Evolutionary conservation across 1,140 invertebrate species (phyloP).

Genomic region (Antheraea pernyi): DNA sequence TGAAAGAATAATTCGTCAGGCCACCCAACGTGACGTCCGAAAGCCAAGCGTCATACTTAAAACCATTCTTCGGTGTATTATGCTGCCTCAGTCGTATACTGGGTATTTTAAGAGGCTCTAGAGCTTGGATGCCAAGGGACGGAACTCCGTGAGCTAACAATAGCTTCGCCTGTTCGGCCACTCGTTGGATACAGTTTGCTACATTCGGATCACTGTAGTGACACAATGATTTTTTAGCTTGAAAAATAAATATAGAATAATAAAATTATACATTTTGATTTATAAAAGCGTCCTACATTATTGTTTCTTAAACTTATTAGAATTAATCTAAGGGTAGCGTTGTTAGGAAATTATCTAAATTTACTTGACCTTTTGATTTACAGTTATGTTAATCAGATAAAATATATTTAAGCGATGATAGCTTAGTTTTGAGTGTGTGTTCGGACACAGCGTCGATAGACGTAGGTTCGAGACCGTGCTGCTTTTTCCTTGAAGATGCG

Average conservation of each 20-base stretch:
- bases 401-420: too few relatives aligned
- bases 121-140: constrained; percentile 55
- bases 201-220: constrained; percentile 80
- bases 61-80: constrained; percentile 55
- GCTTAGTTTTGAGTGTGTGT: too few relatives aligned
- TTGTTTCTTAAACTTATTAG: too few relatives aligned
- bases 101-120: constrained; percentile 64
- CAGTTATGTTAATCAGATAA: too few relatives aligned
- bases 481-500: too few relatives aligned
- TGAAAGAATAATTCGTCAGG: constrained; percentile 70
- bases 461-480: too few relatives aligned
- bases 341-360: too few relatives aligned
- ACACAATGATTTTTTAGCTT: constrained; percentile 68
- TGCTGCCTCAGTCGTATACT: constrained; percentile 66
- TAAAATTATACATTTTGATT: too few relatives aligned
- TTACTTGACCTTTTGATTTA: too few relatives aligned
- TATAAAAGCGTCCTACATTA: too few relatives aligned
- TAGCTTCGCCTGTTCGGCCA: constrained; percentile 67
- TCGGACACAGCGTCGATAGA: too few relatives aligned
- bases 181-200: constrained; percentile 79
- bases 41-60: constrained; percentile 74
- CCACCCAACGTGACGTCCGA: constrained; percentile 65
- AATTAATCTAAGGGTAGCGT: too few relatives aligned
- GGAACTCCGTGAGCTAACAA: constrained; percentile 61
- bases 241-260: neutral